Evolutionary conservation across 2,113 vertebrate genomes (phyloP), one percentile per base, ranked within the genome.

Genomic region (Hydrochoerus hydrochaeris): DNA sequence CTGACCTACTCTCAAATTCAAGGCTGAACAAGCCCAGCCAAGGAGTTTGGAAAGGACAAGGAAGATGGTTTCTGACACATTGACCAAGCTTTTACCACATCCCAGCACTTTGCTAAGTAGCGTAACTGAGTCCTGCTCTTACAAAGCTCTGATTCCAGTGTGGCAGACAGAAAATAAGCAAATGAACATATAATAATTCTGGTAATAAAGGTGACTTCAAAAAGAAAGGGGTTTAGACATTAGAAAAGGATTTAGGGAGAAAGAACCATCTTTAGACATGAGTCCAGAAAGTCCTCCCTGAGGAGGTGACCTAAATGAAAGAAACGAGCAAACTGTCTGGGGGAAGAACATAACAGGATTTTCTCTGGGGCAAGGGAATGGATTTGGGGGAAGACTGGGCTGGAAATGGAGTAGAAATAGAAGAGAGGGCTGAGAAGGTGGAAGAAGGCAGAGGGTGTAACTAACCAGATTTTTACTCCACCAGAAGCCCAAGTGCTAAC

Each of bases 151-250:
- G 46, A 52, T 3, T 65, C 20, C 41, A 69, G 6, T 4, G 87
- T 8, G 86, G 44, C 63, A 77, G 57, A 24, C 35, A 96, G 83
- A 89, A 83, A 89, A 73, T 57, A 63, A 71, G 84, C 78, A 88
- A 32, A 30, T 35, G 84, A 73, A 73, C 52, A 82, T 22, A 46
- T 10, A 69, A 22, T 26, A 30, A 46, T 75, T 71, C 93, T 90
- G 22, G n/a, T 20, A 94, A 77, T 81, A 58, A 94, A 19, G 28
- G 26, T 11, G 69, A 32, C 28, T 65, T 26, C 90, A 69, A 44
- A 83, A 78, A 4, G 28, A 0, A 8, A 63, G 9, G 30, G 46
- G 41, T 60, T 69, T 83, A 73, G n/a, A 69, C 57, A 26, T 69
- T 14, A 30, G 12, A 82, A 73, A 86, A n/a, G 86, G 78, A 91